Evolutionary conservation across 2,113 vertebrate species (phyloP).

Genomic region (Rhinolophus sinicus): DNA sequence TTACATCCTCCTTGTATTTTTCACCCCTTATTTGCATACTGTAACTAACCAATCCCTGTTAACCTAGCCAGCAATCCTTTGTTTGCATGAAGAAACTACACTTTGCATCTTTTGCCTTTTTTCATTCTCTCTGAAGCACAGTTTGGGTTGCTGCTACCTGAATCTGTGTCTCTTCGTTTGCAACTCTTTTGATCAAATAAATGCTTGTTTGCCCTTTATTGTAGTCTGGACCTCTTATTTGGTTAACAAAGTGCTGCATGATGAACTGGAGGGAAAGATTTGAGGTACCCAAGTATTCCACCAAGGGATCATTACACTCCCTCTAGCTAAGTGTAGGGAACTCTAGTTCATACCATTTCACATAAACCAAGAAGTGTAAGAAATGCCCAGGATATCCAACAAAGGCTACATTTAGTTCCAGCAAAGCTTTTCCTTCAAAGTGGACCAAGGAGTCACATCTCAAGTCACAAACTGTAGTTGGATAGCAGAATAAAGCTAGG

Average conservation of each 20-base stretch:
- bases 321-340: not conserved
- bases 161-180: not conserved
- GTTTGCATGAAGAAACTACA: not conserved
- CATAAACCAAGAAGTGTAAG: not conserved
- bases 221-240: not conserved
- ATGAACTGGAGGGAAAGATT: not conserved
- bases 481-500: not conserved
- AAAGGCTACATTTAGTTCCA: not conserved
- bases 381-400: not conserved
- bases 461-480: not conserved
- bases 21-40: not conserved
- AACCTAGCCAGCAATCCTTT: too few species aligned
- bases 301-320: not conserved
- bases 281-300: not conserved
- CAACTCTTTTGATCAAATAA: not conserved
- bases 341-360: not conserved
- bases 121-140: not conserved
- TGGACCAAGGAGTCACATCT: not conserved
- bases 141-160: not conserved
- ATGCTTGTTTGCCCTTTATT: not conserved
- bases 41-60: not conserved
- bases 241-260: not conserved
- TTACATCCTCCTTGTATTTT: not conserved
- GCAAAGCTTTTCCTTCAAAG: not conserved
- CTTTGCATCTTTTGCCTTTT: not conserved